Evolutionary conservation across 2,888 invertebrate genomes (phyloP).

Genomic region (Tholera decimalis): DNA sequence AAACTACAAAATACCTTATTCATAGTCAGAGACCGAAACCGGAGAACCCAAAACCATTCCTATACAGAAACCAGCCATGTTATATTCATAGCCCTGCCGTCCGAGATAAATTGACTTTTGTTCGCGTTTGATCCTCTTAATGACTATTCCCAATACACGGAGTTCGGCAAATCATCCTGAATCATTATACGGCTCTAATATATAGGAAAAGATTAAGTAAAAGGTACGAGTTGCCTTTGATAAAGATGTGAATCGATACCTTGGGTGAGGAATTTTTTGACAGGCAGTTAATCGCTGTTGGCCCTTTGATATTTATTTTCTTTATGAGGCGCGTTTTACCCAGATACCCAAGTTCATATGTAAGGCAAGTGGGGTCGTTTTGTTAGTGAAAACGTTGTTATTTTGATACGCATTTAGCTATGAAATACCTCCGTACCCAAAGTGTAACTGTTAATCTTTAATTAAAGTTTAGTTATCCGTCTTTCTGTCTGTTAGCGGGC

Average conservation of each 20-base stretch:
- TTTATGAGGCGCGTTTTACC: background rate
- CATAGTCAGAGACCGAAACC: slow-evolving; percentile 32
- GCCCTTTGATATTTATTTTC: slow-evolving; percentile 12
- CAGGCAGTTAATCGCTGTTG: slow-evolving; percentile 21
- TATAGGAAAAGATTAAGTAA: slow-evolving; percentile 28
- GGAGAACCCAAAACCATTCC: slow-evolving; percentile 16
- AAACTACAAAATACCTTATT: slow-evolving; percentile 34
- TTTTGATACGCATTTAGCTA: too few relatives aligned
- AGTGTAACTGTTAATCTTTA: too few relatives aligned
- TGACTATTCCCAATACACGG: slow-evolving; percentile 20
- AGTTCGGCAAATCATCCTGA: slow-evolving; percentile 10
- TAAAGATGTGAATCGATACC: slow-evolving; percentile 12
- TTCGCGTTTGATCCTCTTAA: slow-evolving; percentile 42
- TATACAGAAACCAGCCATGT: slow-evolving; percentile 26
- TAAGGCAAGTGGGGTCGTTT: background rate
- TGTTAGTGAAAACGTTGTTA: background rate
- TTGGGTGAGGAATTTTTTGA: slow-evolving; percentile 25
- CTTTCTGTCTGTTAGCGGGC: too few relatives aligned
- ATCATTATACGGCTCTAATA: slow-evolving; percentile 26
- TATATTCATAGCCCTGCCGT: slow-evolving; percentile 36
- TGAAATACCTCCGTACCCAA: too few relatives aligned
- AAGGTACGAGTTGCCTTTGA: slow-evolving; percentile 31
- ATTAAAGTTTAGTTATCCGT: too few relatives aligned
- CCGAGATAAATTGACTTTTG: slow-evolving; percentile 37
- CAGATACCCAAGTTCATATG: background rate